Percentiles rank a stretch among this genome's conserved stretches.
Evolutionary conservation across 2,797 vertebrate species (phyloP).

Genomic region (Picus viridis): DNA sequence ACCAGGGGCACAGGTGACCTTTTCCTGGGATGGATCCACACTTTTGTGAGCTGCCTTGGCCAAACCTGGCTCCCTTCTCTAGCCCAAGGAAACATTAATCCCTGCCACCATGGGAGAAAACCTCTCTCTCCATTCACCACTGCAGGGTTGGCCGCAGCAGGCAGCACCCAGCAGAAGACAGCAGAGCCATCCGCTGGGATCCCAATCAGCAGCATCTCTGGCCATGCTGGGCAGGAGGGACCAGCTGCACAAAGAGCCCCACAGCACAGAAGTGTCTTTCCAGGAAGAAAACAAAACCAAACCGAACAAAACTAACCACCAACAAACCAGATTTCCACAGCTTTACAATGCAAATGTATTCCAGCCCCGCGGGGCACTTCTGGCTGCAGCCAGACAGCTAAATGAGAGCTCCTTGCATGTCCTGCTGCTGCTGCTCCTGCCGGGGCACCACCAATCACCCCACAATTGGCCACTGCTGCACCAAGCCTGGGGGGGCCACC

Average conservation of each 20-base stretch:
- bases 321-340: constrained; percentile 17
- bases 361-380: constrained; percentile 18
- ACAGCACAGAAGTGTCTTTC: background rate
- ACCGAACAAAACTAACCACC: background rate
- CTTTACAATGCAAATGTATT: constrained; percentile 61
- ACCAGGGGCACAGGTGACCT: background rate
- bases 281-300: background rate
- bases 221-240: background rate
- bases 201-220: background rate
- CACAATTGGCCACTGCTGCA: background rate
- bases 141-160: background rate
- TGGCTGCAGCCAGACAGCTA: background rate
- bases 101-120: background rate
- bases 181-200: background rate
- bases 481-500: background rate
- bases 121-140: background rate
- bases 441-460: background rate
- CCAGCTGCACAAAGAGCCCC: background rate
- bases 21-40: background rate
- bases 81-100: background rate
- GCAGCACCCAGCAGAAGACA: background rate
- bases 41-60: background rate
- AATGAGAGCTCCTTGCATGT: background rate
- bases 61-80: background rate
- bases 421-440: background rate